These are phyloP conservation scores for Coregonus clupeaformis DNA, from an alignment of 2,113 vertebrate genomes.

Conservation along the genomic window DNA sequence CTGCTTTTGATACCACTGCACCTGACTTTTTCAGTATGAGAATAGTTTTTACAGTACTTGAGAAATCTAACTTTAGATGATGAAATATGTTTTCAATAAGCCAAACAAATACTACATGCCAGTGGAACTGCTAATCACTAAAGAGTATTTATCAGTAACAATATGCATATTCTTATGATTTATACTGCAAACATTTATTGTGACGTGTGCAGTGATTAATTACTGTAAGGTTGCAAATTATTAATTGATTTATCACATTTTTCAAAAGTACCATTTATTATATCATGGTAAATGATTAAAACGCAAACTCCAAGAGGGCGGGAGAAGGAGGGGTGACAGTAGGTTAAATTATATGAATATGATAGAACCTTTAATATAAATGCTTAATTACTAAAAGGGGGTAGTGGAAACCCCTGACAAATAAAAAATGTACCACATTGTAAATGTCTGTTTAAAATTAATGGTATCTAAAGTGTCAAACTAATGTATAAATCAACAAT, in stretches of 20 bases:
- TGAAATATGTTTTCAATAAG: not conserved
- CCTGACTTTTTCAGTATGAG: too few relatives aligned
- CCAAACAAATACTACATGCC: not conserved
- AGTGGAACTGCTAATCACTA: not conserved
- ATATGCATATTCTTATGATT: too few relatives aligned
- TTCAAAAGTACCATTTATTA: constrained; percentile 77
- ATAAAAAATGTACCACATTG: not conserved
- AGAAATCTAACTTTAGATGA: not conserved
- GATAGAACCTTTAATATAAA: constrained; percentile 49
- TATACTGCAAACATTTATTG: constrained; percentile 70
- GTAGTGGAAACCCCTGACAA: not conserved
- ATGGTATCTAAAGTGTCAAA: too few relatives aligned
- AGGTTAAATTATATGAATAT: constrained; percentile 65
- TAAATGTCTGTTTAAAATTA: too few relatives aligned
- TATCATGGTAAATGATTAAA: constrained; percentile 68
- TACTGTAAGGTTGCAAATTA: constrained; percentile 68
- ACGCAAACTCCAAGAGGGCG: constrained; percentile 13
- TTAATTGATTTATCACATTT: constrained; percentile 81
- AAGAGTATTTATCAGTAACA: too few relatives aligned
- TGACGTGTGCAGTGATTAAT: constrained; percentile 77
- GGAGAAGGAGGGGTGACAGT: constrained; percentile 23
- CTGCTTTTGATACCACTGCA: too few relatives aligned
- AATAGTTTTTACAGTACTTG: too few relatives aligned
- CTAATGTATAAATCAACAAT: too few relatives aligned
- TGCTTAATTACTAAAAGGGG: constrained; percentile 20